These are phyloP conservation scores for Conistra vaccinii DNA, from an alignment of 2,888 invertebrate genomes.

Conservation along the genomic window DNA sequence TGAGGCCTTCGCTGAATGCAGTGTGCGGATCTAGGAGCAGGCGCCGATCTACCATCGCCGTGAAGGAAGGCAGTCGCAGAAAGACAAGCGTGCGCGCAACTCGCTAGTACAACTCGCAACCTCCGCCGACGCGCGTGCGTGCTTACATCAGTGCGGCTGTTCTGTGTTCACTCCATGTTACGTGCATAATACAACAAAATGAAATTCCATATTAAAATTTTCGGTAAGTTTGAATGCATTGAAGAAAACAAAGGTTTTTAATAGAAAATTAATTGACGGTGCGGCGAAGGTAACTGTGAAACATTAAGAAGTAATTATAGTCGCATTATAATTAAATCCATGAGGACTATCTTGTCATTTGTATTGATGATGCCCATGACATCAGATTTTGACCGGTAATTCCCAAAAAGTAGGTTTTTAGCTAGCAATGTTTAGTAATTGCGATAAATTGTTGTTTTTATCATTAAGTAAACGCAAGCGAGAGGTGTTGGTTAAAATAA, in stretches of 20 bases:
- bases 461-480: slow-evolving; percentile 30
- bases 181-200: slow-evolving; percentile 75
- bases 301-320: slow-evolving; percentile 48
- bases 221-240: slow-evolving; percentile 76
- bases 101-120: slow-evolving; percentile 72
- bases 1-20: slow-evolving; percentile 75
- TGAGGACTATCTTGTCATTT: background rate
- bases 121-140: slow-evolving; percentile 70
- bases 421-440: slow-evolving; percentile 29
- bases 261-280: slow-evolving; percentile 7
- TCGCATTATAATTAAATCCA: slow-evolving; percentile 24
- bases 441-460: slow-evolving; percentile 33
- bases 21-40: slow-evolving; percentile 73
- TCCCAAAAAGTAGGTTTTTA: slow-evolving; percentile 7
- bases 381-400: slow-evolving; percentile 31
- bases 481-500: slow-evolving; percentile 55
- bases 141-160: slow-evolving; percentile 66
- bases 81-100: slow-evolving; percentile 83
- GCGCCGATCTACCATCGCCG: slow-evolving; percentile 54
- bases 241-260: slow-evolving; percentile 5
- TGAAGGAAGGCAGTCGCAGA: slow-evolving; percentile 79
- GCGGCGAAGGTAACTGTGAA: slow-evolving; percentile 30
- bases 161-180: slow-evolving; percentile 76
- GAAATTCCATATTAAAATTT: slow-evolving; percentile 84
- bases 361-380: slow-evolving; percentile 3